Evolutionary conservation across 2,888 invertebrate genomes (phyloP), one percentile per base, ranked within the genome.

Genomic region (Mimas tiliae): DNA sequence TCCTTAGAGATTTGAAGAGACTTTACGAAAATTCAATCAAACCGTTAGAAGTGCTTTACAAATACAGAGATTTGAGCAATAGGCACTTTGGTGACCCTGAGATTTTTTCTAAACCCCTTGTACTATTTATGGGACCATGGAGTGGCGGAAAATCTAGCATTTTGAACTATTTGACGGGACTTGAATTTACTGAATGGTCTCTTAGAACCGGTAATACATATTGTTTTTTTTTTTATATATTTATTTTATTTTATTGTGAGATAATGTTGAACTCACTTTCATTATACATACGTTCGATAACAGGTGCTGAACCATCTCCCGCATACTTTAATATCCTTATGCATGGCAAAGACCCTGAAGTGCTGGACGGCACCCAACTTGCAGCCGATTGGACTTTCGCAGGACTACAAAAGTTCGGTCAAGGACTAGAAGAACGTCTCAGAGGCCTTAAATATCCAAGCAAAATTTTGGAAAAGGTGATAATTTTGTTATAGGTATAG

Each of bases 331-430:
- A 98, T 84, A 97, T 99, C 71, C 91, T 98, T 74, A 98, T 97
- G 96, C 95, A 97, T 87, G 98, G 98, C 65, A 96, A 97, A 74
- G 96, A 96, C 76, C 96, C 97, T 42, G 96, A 97, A 91, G 95
- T 97, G 64, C 90, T 98, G 65, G 98, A 98, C 82, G 98, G 98
- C 27, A 98, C 98, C 19, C 98, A 98, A 88, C 91, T 99, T 74
- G 98, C 98, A n/a, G 98, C 98, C 27, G 98, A 98, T 84, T 98
- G 97, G 95, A 97, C 98, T 27, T 98, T 98, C 90, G 96, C 98
- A 1, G 98, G 98, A 6, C 94, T 99, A 65, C 98, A 98, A 87
- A 98, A 98, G 90, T 99, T 98, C 86, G 99, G 99, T 14, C 97
- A 98, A 94, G 98, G 98, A 64, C 95, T 98, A 81, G 96, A 98